Base-by-base conservation (phyloP, 2,113 vertebrate species). In the Bubo blakistoni region DNA sequence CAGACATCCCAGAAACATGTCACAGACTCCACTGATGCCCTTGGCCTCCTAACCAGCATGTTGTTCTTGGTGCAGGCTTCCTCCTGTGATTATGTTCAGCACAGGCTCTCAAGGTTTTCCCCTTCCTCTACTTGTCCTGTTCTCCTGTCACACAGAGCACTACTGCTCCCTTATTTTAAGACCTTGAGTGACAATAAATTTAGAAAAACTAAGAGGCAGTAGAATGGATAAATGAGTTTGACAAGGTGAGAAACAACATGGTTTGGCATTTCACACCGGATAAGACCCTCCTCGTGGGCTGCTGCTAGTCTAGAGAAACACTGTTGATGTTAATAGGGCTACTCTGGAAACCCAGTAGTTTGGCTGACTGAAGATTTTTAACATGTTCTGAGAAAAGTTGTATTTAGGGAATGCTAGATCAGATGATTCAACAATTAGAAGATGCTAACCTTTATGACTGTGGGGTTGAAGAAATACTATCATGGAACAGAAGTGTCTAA, bases 231-330 rank as follows among this genome's bases (percentile, higher is more conserved):
- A 67, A 42, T 25, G 9, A 42, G 7, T 52, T 87, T 62, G 10
- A 71, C 30, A 55, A 81, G 13, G 29, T 42, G 12, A 78, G 30
- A 17, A 95, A 13, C 0, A 1, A 22, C 0, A 0, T 47, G 26
- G 4, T 29, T 65, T 78, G 19, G 4, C 72, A 47, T 55, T 57
- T 87, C 38, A n/a, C 36, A 18, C 3, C 1, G 6, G 10, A 46
- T 52, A 7, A 82, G 36, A 69, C 3, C 8, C 6, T 82, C 9
- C 7, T 69, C 1, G 2, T 73, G 32, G 19, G 6, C 49, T 61
- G 34, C 30, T 71, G 15, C 22, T 69, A 76, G 16, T 76, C 26
- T 26, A 65, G 22, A 61, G 40, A 69, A 76, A 47, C 8, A 52
- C 2, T 2, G 18, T 2, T 47, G 10, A 40, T 47, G 4, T 66